phyloP scores from a whole-genome alignment of 2,797 vertebrate genomes.

The Halcyon leucocephala region DNA sequence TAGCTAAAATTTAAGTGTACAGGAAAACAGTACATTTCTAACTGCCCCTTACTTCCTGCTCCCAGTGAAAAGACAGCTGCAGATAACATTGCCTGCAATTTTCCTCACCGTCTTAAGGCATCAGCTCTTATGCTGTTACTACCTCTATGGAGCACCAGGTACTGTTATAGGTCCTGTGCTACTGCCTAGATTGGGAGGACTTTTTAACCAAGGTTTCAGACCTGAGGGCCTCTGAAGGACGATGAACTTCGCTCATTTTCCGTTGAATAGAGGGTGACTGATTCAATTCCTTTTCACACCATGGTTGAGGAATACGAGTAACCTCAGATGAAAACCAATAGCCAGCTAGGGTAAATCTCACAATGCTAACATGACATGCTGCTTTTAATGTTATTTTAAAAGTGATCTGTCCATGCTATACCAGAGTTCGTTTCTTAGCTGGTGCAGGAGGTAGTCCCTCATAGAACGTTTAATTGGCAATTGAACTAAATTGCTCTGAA shows the following conservation, averaged over 20 bases:
- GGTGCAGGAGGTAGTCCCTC: background rate
- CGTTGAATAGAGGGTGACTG: background rate
- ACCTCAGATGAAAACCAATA: background rate
- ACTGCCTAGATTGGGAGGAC: background rate
- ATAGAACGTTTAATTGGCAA: background rate
- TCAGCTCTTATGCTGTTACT: background rate
- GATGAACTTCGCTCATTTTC: background rate
- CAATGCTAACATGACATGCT: background rate
- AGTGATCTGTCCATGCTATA: background rate
- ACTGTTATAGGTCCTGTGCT: background rate
- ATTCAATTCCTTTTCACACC: background rate
- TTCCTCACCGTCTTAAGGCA: background rate
- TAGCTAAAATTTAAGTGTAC: background rate
- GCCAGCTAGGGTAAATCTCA: background rate
- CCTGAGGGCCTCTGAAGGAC: background rate
- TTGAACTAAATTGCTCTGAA: background rate
- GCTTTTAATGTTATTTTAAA: background rate
- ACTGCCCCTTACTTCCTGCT: background rate
- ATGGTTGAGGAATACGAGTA: background rate
- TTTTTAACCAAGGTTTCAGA: background rate
- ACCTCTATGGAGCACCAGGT: background rate
- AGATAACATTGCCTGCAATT: background rate
- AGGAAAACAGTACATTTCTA: background rate
- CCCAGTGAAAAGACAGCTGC: background rate
- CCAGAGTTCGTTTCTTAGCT: background rate